Evolutionary conservation across 2,888 invertebrate genomes (phyloP), one percentile per base, ranked within the genome.

Genomic region (Melieria crassipennis): DNA sequence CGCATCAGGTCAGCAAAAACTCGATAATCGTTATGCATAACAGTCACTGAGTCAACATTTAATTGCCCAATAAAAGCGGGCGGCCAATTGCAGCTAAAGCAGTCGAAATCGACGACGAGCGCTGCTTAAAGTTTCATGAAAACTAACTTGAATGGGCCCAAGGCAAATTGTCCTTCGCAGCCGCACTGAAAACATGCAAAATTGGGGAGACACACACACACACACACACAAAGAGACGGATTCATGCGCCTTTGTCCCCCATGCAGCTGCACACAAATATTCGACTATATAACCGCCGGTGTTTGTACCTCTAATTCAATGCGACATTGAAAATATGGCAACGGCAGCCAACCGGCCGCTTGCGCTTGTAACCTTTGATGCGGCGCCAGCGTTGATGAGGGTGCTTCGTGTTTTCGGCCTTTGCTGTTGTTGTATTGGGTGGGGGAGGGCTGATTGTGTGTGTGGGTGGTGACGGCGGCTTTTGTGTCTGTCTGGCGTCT

Each of bases 321-420:
- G 78, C 81, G 84, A 82, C 83, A 83, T 83, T 84, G 84, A 83
- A 80, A 78, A 78, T 75, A 75, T 75, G 77, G 72, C 70, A 55
- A 13, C 52, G 9, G 30, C 46, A 48, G 47, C 7, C 43, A 16
- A 9, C 7, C 42, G 5, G 16, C 16, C 57, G 13, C 57, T 13
- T 57, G 5, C 58, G 47, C 52, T 58, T 68, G 65, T 69, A 75
- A 73, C 69, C 69, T 75, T 70, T 70, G 69, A 72, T 73, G 72
- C 60, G 30, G 3, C 30, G 30, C 3, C 30, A 30, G 1, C 30
- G 3, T 30, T 30, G 30, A 30, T 30, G 30, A 30, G 30, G 30
- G 30, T 30, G 30, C 30, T 30, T 30, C 30, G 30, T 30, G 30
- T 30, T 30, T 30, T 30, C 30, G 30, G 30, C 30, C 30, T 30